These are phyloP conservation scores for Trichonephila clavata DNA, from an alignment of 1,140 invertebrate genomes.

Conservation along the genomic window DNA sequence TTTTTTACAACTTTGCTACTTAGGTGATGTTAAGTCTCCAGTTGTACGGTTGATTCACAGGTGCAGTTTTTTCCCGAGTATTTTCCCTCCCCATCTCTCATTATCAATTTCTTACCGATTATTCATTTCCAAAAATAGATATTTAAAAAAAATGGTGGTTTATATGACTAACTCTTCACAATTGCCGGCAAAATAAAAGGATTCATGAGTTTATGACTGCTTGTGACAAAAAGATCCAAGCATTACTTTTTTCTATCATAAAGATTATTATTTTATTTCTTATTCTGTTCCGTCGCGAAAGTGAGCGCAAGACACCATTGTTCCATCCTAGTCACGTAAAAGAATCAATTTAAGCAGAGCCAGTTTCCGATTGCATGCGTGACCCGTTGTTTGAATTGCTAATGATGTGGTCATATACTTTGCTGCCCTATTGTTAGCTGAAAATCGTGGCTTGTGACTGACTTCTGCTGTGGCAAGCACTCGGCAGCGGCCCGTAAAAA, in stretches of 20 bases:
- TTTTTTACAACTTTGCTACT: too few species aligned
- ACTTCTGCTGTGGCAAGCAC: neutral
- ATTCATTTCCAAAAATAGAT: too few species aligned
- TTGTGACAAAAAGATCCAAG: neutral
- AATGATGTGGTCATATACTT: neutral
- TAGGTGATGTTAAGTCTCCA: too few species aligned
- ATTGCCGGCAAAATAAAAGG: neutral
- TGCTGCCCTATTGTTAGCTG: neutral
- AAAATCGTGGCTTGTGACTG: neutral
- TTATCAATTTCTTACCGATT: too few species aligned
- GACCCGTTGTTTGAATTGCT: constrained; percentile 44
- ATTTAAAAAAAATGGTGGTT: too few species aligned
- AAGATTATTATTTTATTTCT: constrained; percentile 5
- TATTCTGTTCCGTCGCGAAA: constrained; percentile 10
- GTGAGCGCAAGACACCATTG: constrained; percentile 2
- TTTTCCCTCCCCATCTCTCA: too few species aligned
- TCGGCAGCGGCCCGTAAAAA: neutral
- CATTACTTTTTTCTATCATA: neutral
- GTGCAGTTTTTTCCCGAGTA: too few species aligned
- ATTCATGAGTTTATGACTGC: neutral
- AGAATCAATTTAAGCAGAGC: constrained; percentile 51
- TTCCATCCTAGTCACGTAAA: constrained; percentile 26
- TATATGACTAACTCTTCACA: neutral
- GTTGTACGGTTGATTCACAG: too few species aligned
- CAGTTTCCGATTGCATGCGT: constrained; percentile 44